Evolutionary conservation across 2,888 invertebrate genomes (phyloP), one percentile per base, ranked within the genome.

Genomic region (Microdon myrmicae): DNA sequence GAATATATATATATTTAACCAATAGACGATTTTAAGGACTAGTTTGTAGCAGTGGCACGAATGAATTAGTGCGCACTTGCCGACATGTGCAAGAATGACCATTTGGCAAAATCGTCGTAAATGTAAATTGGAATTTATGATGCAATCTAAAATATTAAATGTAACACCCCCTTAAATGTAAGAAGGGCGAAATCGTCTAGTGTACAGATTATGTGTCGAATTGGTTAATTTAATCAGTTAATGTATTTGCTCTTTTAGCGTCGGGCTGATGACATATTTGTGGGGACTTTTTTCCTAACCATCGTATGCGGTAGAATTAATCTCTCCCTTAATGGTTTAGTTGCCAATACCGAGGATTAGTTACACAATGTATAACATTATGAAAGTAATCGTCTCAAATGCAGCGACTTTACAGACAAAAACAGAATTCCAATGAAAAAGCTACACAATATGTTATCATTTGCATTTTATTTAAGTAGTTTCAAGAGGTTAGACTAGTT

Each of bases 51-150:
- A 16, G 23, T 43, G 29, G 22, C 4, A 20, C 43, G 34, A 12
- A 13, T 10, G 16, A 34, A 34, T 41, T 10, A 22, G 37, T 22
- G 59, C 41, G 14, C 10, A 43, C 44, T n/a, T 49, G 39, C 38
- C 35, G 31, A 35, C 51, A 64, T 56, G 55, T 64, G 61, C 56
- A 47, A 56, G 43, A 51, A 20, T 54, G 26, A 34, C 38, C 43
- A 16, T 45, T 56, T 49, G 26, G 41, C 31, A 44, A 12, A 34
- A n/a, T n/a, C n/a, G 28, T 43, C 32, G 49, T 49, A 39, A 39
- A 49, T 32, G 48, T 23, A 39, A 55, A 55, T 37, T 35, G 14
- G 44, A 47, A 64, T 64, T 64, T 64, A 64, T 35, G 55, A 64
- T 51, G 51, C 49, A 51, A 37, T 56, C 32, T 13, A 9, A 35